Evolutionary conservation across 2,797 vertebrate genomes (phyloP), one percentile per base, ranked within the genome.

Genomic region (Fringilla coelebs): DNA sequence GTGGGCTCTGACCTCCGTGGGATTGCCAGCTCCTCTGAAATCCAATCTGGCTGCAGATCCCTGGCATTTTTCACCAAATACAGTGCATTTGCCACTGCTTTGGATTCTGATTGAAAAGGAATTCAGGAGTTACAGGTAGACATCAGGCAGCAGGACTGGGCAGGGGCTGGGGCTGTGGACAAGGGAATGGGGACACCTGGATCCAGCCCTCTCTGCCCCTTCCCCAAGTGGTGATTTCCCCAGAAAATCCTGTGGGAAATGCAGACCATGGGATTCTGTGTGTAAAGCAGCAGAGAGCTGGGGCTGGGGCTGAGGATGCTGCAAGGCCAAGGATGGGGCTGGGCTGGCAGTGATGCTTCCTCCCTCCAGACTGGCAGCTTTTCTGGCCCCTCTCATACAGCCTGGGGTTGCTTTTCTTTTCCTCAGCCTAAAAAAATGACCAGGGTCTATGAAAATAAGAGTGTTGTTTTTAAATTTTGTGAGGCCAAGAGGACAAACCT

Each of bases 171-270:
- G 6, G 11, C 34, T 22, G 28, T 1, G 2, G 49, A 13, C 28
- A 31, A 18, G 40, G 36, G 11, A 32, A 32, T 1, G 21, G 21
- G 12, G 6, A 74, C 0, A 0, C 25, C 38, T 2, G 0, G 18
- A 28, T 45, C 43, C 73, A 51, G 7, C 38, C 11, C 28, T 18
- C 20, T 75, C 49, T 29, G 49, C 18, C 26, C 29, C 25, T 76
- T 68, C 31, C 60, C 34, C 34, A 15, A 48, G 32, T 2, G 66
- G 20, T 3, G 25, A 16, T 85, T 75, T 20, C 29, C 38, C 62
- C 46, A 48, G 40, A 62, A 91, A 90, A 48, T 10, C 43, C 34
- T 2, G 0, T 2, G 36, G 57, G 55, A 58, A 75, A 36, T 0
- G 7, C 36, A 54, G 28, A 3, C 1, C 3, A 21, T 4, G 49